Evolutionary conservation across 2,888 invertebrate species (phyloP), one percentile per base, ranked within the genome.

Genomic region (Melanchra persicariae): DNA sequence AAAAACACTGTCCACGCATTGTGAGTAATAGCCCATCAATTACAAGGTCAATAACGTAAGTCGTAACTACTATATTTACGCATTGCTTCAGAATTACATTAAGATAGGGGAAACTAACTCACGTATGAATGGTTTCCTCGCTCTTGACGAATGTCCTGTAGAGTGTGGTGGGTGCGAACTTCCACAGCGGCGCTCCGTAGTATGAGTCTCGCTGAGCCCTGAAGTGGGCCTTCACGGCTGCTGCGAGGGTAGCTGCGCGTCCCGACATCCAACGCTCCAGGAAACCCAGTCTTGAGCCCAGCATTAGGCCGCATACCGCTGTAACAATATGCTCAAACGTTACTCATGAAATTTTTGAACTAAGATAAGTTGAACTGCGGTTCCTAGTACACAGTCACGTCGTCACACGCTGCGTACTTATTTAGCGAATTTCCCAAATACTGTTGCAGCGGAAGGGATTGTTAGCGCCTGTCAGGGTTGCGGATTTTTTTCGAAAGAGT

Each of bases 151-250:
- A 97, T 7, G 97, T 96, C 65, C 96, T 96, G 90, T 98, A 98
- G 0, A 98, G 96, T 60, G 96, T 93, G 0, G 98, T 98, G 0
- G 97, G 97, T 22, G 97, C 96, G 75, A 98, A 96, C 92, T 98
- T 98, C 98, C 98, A 98, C 67, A 98, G 91, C 0, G 98, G 98
- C 49, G 98, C 96, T 0, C 98, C 98, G 90, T 97, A 98, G 91
- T 97, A 98, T 1, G 98, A 98, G 89, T 98, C 98, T 69, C 98
- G 96, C 79, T 97, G 97, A 0, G 98, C 97, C 59, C 97, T 96
- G 90, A 98, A 98, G 87, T 98, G 97, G 52, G 97, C 96, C 87
- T 98, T 97, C 4, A 98, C 97, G 0, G 98, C 98, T n/a, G 97
- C 94, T 2, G 98, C 97, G 47, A 98, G 92, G 40, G 96, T 95